Evolutionary conservation across 2,113 vertebrate species (phyloP).

Genomic region (Gallinago paraguaiae): DNA sequence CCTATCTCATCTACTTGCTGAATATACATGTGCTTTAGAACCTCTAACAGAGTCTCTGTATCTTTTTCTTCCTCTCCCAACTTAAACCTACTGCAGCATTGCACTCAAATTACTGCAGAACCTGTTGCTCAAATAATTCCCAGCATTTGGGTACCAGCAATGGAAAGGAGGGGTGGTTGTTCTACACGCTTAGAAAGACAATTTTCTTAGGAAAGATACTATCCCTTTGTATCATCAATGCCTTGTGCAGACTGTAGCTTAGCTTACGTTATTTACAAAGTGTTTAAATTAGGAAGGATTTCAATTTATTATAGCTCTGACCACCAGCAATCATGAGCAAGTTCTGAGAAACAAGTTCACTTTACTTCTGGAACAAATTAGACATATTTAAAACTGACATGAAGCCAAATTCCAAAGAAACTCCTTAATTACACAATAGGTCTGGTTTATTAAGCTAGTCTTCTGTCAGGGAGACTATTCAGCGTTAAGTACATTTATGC

Average conservation of each 20-base stretch:
- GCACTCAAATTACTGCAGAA: neutral
- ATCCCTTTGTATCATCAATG: neutral
- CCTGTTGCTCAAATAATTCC: neutral
- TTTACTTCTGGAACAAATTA: constrained; percentile 29
- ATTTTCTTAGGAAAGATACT: neutral
- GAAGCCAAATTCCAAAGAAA: constrained; percentile 9
- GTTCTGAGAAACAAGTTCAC: constrained; percentile 3
- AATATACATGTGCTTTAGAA: neutral
- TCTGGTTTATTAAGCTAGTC: neutral
- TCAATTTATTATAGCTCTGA: neutral
- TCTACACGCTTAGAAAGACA: neutral
- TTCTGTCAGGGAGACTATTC: neutral
- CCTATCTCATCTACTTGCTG: neutral
- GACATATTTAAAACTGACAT: constrained; percentile 16
- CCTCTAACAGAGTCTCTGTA: neutral
- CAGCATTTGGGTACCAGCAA: neutral
- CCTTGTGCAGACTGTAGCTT: neutral
- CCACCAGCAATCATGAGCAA: neutral
- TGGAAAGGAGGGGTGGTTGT: neutral
- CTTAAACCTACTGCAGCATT: neutral
- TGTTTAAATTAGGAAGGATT: neutral
- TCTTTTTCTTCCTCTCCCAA: neutral
- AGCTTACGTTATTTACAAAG: neutral
- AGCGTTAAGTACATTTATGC: neutral
- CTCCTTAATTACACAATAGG: constrained; percentile 3